Conservation (phyloP, 2,888 invertebrate species). For the Limnephilus marmoratus region DNA sequence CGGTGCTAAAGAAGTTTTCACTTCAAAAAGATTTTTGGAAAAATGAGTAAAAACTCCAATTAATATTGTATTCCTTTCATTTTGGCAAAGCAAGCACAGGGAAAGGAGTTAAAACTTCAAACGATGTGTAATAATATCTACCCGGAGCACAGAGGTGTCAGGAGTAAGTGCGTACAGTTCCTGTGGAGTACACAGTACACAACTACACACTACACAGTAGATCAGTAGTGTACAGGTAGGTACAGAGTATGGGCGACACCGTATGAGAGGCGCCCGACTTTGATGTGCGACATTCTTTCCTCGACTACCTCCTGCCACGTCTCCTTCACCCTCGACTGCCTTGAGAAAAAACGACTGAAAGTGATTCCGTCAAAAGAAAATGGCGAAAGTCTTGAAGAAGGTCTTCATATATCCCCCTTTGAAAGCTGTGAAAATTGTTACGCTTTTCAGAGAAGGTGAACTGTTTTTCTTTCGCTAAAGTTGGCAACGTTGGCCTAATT, state of each 20-base stretch:
- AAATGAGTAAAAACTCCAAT: too few relatives aligned
- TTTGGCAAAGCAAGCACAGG: background rate
- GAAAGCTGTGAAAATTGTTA: background rate
- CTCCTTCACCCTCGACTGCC: background rate
- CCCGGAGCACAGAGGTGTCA: background rate
- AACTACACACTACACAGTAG: too few relatives aligned
- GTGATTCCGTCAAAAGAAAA: constrained; percentile 32
- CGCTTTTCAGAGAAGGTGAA: background rate
- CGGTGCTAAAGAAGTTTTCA: too few relatives aligned
- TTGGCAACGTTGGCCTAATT: background rate
- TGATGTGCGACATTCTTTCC: constrained; percentile 23
- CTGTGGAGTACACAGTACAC: background rate
- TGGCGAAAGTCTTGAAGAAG: constrained; percentile 6
- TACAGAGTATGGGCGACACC: background rate
- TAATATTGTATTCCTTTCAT: background rate
- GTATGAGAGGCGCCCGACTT: background rate
- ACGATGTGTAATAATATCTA: background rate
- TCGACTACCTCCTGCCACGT: background rate
- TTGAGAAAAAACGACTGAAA: constrained; percentile 13
- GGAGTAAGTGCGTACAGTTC: background rate
- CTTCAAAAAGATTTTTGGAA: too few relatives aligned
- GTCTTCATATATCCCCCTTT: constrained; percentile 18
- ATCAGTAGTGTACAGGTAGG: too few relatives aligned
- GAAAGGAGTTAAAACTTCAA: background rate
- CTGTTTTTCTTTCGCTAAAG: background rate